Evolutionary conservation across 1,140 invertebrate species (phyloP).

Genomic region (Drosophila aff.): DNA sequence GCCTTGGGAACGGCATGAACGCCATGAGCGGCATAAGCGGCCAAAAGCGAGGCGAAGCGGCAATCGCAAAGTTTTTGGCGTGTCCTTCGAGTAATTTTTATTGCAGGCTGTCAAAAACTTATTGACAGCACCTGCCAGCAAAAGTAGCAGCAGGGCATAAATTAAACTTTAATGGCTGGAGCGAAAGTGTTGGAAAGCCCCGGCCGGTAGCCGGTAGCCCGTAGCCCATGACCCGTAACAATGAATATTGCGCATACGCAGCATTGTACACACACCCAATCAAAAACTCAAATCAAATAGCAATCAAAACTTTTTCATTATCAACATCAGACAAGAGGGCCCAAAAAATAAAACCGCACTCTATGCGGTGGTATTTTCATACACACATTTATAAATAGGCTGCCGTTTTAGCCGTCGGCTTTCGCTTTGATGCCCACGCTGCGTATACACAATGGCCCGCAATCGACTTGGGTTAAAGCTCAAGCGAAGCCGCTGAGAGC

Average conservation of each 20-base stretch:
- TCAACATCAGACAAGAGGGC: slow-evolving; percentile 57
- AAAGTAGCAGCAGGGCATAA: slow-evolving; percentile 53
- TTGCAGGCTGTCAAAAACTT: slow-evolving; percentile 61
- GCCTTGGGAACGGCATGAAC: slow-evolving; percentile 15
- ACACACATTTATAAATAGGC: slow-evolving; percentile 73
- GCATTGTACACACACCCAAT: slow-evolving; percentile 44
- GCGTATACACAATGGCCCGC: slow-evolving; percentile 62
- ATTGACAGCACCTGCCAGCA: slow-evolving; percentile 63
- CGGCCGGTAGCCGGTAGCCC: slow-evolving; percentile 1
- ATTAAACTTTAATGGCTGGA: slow-evolving; percentile 61
- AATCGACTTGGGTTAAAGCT: slow-evolving; percentile 49
- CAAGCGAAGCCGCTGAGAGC: slow-evolving; percentile 21
- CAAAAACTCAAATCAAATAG: slow-evolving; percentile 80
- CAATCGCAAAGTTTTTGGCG: slow-evolving; percentile 55
- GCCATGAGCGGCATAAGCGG: slow-evolving; percentile 5
- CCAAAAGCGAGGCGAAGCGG: slow-evolving; percentile 6
- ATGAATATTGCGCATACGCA: slow-evolving; percentile 68
- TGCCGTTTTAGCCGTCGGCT: slow-evolving; percentile 62
- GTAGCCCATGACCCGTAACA: slow-evolving; percentile 17
- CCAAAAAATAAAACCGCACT: slow-evolving; percentile 58
- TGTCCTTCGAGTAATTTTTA: slow-evolving; percentile 61
- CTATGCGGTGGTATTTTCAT: slow-evolving; percentile 31
- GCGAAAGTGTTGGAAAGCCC: slow-evolving; percentile 23
- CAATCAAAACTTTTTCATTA: slow-evolving; percentile 82
- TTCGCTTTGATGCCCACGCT: slow-evolving; percentile 70